Evolutionary conservation across 2,888 invertebrate genomes (phyloP), one percentile per base, ranked within the genome.

Genomic region (Orthosia incerta): DNA sequence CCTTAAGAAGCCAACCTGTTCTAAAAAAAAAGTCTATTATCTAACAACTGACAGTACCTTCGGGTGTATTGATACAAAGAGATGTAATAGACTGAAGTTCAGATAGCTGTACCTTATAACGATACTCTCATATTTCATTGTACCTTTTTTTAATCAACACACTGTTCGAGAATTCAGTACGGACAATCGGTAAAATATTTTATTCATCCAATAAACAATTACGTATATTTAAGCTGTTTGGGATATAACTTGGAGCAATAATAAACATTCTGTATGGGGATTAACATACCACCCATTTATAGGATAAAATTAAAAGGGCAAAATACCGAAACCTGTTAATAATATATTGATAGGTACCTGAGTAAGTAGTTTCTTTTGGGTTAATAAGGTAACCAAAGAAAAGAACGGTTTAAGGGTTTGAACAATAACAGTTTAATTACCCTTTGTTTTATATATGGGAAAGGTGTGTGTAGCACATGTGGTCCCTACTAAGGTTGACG

Each of bases 81-180:
- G 55, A 26, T 60, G 26, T 67, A n/a, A 70, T 68, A 59, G 15
- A 67, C 31, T 70, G 0, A 53, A 55, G 57, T 26, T 51, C 20
- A 2, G 12, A 71, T 53, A 31, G 39, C 48, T 20, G 18, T 23
- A 65, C n/a, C 15, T 50, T 56, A 46, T 5, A 56, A 45, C 57
- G 26, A 16, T n/a, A 51, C 48, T 61, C 23, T 53, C 53, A 62
- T 74, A 65, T 80, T 74, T 80, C 57, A 65, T 16, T 13, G 56
- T 20, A 65, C 74, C 63, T 63, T 83, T 85, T n/a, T 74, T 83
- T 75, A 71, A 86, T 83, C 71, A 83, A 83, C 76, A 66, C 26
- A 57, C n/a, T 55, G 77, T 56, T 67, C 48, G 60, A 55, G 63
- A 31, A 64, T 79, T 55, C 67, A 59, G 56, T 45, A 56, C 56